Percentiles rank a stretch among this genome's conserved stretches.
Evolutionary conservation across 2,113 vertebrate genomes (phyloP).

Genomic region (Pao palembangensis): DNA sequence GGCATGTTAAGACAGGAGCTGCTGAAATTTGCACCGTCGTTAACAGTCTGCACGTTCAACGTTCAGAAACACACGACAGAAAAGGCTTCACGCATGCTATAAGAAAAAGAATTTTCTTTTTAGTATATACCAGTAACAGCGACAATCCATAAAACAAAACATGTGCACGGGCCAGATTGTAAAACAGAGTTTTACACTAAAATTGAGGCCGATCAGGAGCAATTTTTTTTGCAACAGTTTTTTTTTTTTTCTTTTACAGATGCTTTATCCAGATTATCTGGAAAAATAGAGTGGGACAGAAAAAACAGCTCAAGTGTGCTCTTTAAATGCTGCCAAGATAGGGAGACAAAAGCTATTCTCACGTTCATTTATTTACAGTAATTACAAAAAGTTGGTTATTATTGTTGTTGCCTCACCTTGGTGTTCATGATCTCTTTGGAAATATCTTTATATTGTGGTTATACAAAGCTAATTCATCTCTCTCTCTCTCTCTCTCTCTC

Average conservation of each 20-base stretch:
- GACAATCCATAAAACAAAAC: conserved; percentile 51
- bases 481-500: no score
- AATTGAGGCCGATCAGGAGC: not conserved
- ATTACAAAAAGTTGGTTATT: not conserved
- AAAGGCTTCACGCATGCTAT: conserved; percentile 24
- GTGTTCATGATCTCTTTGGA: conserved; percentile 46
- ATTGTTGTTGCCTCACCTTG: not conserved
- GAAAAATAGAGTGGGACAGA: no score
- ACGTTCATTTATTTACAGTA: conserved; percentile 10
- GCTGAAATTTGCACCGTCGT: not conserved
- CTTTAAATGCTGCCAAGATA: conserved; percentile 1
- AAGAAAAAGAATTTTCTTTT: conserved; percentile 62
- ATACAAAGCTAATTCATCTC: conserved; percentile 2
- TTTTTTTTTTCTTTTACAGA: no score
- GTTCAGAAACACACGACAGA: not conserved
- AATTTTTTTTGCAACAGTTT: no score
- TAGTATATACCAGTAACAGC: conserved; percentile 40
- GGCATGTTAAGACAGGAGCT: conserved; percentile 52
- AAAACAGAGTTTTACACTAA: not conserved
- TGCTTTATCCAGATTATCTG: no score
- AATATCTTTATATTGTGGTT: not conserved
- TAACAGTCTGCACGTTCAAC: not conserved
- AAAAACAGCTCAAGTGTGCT: not conserved
- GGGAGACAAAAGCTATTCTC: conserved; percentile 23
- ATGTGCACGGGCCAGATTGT: conserved; percentile 41